These are phyloP conservation scores for Exocentrus adspersus DNA, from an alignment of 2,888 invertebrate species.

Conservation along the genomic window DNA sequence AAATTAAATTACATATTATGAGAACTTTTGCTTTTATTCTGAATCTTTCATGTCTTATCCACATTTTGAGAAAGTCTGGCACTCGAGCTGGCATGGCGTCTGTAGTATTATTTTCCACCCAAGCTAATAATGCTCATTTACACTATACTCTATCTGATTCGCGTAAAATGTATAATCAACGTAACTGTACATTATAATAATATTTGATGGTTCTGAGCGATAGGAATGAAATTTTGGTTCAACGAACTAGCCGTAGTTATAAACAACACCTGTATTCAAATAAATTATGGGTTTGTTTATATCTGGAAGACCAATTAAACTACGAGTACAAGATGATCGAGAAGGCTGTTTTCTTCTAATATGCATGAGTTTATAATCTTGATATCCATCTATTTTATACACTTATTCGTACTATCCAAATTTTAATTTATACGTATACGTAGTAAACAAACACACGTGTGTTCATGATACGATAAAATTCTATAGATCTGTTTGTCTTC, in stretches of 20 bases:
- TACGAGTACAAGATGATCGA: too few relatives aligned
- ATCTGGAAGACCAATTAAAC: slow-evolving; percentile 10
- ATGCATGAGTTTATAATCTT: background rate
- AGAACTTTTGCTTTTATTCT: too few relatives aligned
- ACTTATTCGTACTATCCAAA: too few relatives aligned
- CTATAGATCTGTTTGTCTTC: too few relatives aligned
- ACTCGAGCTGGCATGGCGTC: too few relatives aligned
- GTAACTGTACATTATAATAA: slow-evolving; percentile 8
- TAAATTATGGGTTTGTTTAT: slow-evolving; percentile 14
- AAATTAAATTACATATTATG: too few relatives aligned
- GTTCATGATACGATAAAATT: too few relatives aligned
- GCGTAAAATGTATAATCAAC: slow-evolving; percentile 8
- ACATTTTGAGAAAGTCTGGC: slow-evolving; percentile 8
- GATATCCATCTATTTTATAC: too few relatives aligned
- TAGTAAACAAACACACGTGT: too few relatives aligned
- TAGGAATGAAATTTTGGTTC: slow-evolving; percentile 10
- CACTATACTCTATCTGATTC: background rate
- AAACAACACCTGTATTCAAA: slow-evolving; percentile 1
- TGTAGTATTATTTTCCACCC: background rate
- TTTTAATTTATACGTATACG: too few relatives aligned
- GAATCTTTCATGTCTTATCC: too few relatives aligned
- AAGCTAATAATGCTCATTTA: background rate
- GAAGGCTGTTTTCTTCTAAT: background rate
- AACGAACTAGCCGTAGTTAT: slow-evolving; percentile 2
- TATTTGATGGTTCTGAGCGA: slow-evolving; percentile 1